phyloP scores from a whole-genome alignment of 2,797 vertebrate species.

The Silurus lanzhouensis region DNA sequence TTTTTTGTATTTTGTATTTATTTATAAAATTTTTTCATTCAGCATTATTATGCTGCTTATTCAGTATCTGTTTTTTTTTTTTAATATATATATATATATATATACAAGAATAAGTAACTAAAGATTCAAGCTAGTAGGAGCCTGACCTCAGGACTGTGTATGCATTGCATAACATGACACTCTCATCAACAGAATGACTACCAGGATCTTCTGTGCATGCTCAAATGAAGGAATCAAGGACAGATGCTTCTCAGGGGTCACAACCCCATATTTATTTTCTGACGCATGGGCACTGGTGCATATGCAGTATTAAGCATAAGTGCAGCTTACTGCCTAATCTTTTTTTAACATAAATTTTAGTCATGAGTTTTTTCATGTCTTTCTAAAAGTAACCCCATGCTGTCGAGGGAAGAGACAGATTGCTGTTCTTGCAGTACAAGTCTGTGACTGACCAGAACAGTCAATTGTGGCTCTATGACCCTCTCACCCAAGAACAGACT shows the following conservation, averaged over 20 bases:
- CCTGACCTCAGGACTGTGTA: background rate
- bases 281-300: background rate
- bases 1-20: too few relatives aligned
- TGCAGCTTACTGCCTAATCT: slow-evolving; percentile 1
- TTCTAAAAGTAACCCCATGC: slow-evolving; percentile 26
- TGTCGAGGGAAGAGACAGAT: slow-evolving; percentile 16
- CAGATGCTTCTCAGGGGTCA: background rate
- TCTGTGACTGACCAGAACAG: slow-evolving; percentile 35
- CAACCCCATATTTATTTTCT: background rate
- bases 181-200: background rate
- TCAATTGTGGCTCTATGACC: slow-evolving; percentile 35
- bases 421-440: slow-evolving; percentile 29
- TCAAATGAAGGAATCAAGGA: background rate
- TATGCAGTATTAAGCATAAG: slow-evolving; percentile 16
- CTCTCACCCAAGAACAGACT: slow-evolving; percentile 45
- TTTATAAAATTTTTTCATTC: too few relatives aligned
- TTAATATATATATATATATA: too few relatives aligned
- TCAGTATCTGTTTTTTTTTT: background rate
- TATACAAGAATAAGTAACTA: background rate
- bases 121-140: background rate
- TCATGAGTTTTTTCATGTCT: slow-evolving; percentile 33
- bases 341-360: background rate
- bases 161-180: slow-evolving; percentile 7
- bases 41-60: background rate
- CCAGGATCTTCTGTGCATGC: background rate